Percentiles rank a stretch among this genome's conserved stretches.
These are phyloP conservation scores for Asarcornis scutulata DNA, from an alignment of 2,113 vertebrate genomes.

Conservation along the genomic window DNA sequence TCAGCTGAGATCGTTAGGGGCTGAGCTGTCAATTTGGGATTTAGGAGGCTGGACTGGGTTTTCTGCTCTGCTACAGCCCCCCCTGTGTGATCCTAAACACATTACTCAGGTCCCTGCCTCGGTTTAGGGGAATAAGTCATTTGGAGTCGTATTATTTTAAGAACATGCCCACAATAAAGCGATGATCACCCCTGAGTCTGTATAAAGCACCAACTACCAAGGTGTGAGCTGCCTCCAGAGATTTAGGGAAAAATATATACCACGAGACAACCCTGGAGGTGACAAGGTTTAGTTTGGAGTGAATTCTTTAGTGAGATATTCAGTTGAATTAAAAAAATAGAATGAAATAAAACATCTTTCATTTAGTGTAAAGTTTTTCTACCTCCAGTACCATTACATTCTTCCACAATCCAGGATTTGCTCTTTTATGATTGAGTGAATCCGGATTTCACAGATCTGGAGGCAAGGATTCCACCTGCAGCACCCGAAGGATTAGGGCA, in stretches of 20 bases:
- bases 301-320: background rate
- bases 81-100: background rate
- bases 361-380: fast-evolving
- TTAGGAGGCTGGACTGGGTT: background rate
- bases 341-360: background rate
- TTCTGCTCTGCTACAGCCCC: background rate
- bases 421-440: fast-evolving
- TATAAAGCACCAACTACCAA: background rate
- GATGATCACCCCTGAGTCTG: background rate
- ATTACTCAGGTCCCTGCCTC: background rate
- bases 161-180: background rate
- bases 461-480: background rate
- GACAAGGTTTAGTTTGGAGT: background rate
- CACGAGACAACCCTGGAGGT: background rate
- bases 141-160: background rate
- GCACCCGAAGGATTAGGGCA: fast-evolving
- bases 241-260: background rate
- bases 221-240: background rate
- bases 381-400: background rate
- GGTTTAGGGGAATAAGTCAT: background rate
- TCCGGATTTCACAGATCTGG: background rate
- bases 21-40: background rate
- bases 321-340: background rate
- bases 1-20: background rate
- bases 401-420: background rate